Evolutionary conservation across 2,797 vertebrate genomes (phyloP).

Genomic region (Triplophysa yarkandensis): DNA sequence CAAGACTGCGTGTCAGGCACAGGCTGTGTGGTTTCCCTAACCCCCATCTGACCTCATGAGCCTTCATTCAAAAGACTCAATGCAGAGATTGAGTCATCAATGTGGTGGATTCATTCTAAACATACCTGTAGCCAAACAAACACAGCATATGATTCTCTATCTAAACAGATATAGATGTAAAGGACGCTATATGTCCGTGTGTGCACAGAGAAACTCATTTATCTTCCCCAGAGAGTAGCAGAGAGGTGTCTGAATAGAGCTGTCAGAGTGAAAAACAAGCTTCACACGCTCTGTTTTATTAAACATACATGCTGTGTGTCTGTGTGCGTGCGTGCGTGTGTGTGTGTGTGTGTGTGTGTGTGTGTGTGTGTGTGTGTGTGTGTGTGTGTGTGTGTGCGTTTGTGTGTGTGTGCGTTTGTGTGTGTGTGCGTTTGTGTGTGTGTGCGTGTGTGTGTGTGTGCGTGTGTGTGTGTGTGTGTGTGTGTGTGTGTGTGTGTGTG

Average conservation of each 20-base stretch:
- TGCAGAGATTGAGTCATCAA: slow-evolving; percentile 45
- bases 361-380: slow-evolving; percentile 18
- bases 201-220: slow-evolving; percentile 12
- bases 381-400: slow-evolving; percentile 16
- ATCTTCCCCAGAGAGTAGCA: slow-evolving; percentile 17
- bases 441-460: slow-evolving; percentile 22
- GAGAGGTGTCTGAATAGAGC: slow-evolving; percentile 32
- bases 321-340: slow-evolving; percentile 21
- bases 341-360: slow-evolving; percentile 6
- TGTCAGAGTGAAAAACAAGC: slow-evolving; percentile 52
- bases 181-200: slow-evolving; percentile 17
- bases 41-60: slow-evolving; percentile 43
- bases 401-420: slow-evolving; percentile 17
- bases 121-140: slow-evolving; percentile 13
- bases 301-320: slow-evolving; percentile 34
- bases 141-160: slow-evolving; percentile 9
- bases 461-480: slow-evolving; percentile 13
- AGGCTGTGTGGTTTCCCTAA: slow-evolving; percentile 39
- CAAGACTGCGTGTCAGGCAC: slow-evolving; percentile 59
- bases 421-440: slow-evolving; percentile 9
- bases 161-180: slow-evolving; percentile 11
- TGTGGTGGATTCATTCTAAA: neutral
- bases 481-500: slow-evolving; percentile 22
- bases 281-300: slow-evolving; percentile 40
- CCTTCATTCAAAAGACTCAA: slow-evolving; percentile 49